Conservation (phyloP, 2,888 invertebrate species). For the Pelosia muscerda region DNA sequence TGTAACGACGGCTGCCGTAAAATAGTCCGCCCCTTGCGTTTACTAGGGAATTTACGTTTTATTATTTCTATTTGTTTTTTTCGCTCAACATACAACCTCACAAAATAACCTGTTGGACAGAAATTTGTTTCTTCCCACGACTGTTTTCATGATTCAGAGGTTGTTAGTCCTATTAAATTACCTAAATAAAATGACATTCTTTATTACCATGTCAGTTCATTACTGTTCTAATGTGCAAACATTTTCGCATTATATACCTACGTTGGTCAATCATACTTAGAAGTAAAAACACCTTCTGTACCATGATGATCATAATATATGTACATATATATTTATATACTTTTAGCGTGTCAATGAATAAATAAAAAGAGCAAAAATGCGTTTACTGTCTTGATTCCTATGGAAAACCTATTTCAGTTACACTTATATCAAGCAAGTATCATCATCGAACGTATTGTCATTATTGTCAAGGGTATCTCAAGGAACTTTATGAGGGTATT, state of each 20-base stretch:
- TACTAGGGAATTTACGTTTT: slow-evolving; percentile 39
- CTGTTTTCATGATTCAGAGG: slow-evolving; percentile 14
- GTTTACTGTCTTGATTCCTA: too few relatives aligned
- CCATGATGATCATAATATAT: too few relatives aligned
- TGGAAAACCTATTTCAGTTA: too few relatives aligned
- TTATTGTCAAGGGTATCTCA: too few relatives aligned
- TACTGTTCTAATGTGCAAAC: background rate
- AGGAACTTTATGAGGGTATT: too few relatives aligned
- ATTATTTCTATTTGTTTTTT: slow-evolving; percentile 44
- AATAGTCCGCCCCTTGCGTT: slow-evolving; percentile 53
- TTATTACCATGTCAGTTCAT: slow-evolving; percentile 9
- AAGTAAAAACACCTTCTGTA: too few relatives aligned
- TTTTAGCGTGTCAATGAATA: too few relatives aligned
- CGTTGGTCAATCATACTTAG: too few relatives aligned
- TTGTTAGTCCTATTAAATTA: slow-evolving; percentile 16
- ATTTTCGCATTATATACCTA: background rate
- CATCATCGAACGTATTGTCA: too few relatives aligned
- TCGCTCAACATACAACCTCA: background rate
- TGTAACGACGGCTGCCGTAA: slow-evolving; percentile 59
- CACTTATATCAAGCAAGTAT: too few relatives aligned
- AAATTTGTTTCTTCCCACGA: slow-evolving; percentile 8
- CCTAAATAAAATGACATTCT: slow-evolving; percentile 4
- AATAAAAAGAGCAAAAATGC: too few relatives aligned
- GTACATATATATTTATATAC: too few relatives aligned
- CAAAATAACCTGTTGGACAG: slow-evolving; percentile 4